These are phyloP conservation scores for Charina bottae DNA, from an alignment of 2,113 vertebrate genomes.

Conservation along the genomic window DNA sequence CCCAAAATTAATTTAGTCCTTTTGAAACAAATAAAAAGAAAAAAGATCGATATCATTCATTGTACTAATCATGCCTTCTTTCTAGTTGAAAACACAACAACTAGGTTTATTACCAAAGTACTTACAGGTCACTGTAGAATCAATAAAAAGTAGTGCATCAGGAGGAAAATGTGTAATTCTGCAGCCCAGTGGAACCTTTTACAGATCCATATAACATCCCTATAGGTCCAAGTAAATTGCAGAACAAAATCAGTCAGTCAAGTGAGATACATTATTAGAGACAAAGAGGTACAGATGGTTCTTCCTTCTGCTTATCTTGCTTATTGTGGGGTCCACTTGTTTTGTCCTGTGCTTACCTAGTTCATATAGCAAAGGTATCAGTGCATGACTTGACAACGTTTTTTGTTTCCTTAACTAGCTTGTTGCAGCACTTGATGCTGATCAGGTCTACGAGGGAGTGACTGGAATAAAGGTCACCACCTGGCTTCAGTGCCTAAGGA, in stretches of 20 bases:
- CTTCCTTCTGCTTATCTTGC: not conserved
- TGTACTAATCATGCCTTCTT: slow-evolving; percentile 45
- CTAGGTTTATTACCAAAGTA: not conserved
- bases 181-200: not conserved
- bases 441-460: not conserved
- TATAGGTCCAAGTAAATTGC: not conserved
- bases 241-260: not conserved
- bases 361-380: not conserved
- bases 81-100: not conserved
- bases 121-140: not conserved
- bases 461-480: no score
- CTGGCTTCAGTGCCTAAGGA: not conserved
- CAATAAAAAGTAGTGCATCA: not conserved
- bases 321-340: not conserved
- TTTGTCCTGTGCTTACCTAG: not conserved
- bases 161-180: not conserved
- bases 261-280: not conserved
- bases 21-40: slow-evolving; percentile 28
- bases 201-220: slow-evolving; percentile 9
- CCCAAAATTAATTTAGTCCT: not conserved
- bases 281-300: not conserved
- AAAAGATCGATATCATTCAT: slow-evolving; percentile 38
- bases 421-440: not conserved
- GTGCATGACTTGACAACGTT: not conserved
- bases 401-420: not conserved